Base-by-base conservation (phyloP, 2,113 vertebrate genomes). In the Cacatua alba region DNA sequence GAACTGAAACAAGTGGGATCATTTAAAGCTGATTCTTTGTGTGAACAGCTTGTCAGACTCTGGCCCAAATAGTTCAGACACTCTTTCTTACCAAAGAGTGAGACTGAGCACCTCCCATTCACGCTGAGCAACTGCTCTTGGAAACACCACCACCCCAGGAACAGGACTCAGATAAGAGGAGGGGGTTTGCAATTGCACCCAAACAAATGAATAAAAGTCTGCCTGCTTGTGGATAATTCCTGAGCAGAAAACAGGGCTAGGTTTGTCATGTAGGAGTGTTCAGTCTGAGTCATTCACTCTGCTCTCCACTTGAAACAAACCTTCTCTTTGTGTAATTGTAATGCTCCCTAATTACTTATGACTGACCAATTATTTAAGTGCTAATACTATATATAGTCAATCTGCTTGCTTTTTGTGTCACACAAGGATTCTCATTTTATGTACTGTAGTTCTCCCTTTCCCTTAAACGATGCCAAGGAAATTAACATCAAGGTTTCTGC, bases 401-500 rank as follows among this genome's bases (percentile, higher is more conserved):
- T 79, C 83, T 93, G 62, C 77, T 92, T 55, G 60, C 33, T 23
- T 88, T 92, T 88, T 60, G 55, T 93, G 88, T 71, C 62, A 37
- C 62, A 59, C 62, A 65, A 77, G 53, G 53, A 82, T 90, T 95
- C 75, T 74, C 63, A 72, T 87, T 93, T 92, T 82, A 87, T 53
- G 52, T 79, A 75, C 80, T 59, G 53, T n/a, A 82, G 24, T 77
- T 94, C 92, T 86, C 65, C 48, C 41, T 84, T 86, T 92, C 82
- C 46, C 41, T 62, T 65, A 90, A 86, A 77, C 70, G 91, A 63
- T 86, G 63, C 82, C 94, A 91, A 95, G 24, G 51, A 93, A 94
- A 95, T 96, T 62, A 93, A 82, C 75, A 92, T 84, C 84, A 86
- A 89, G 49, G 49, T 82, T 93, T 95, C 85, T 87, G 87, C 68